Base-by-base conservation (phyloP, 2,797 vertebrate genomes). In the Micromesistius poutassou region DNA sequence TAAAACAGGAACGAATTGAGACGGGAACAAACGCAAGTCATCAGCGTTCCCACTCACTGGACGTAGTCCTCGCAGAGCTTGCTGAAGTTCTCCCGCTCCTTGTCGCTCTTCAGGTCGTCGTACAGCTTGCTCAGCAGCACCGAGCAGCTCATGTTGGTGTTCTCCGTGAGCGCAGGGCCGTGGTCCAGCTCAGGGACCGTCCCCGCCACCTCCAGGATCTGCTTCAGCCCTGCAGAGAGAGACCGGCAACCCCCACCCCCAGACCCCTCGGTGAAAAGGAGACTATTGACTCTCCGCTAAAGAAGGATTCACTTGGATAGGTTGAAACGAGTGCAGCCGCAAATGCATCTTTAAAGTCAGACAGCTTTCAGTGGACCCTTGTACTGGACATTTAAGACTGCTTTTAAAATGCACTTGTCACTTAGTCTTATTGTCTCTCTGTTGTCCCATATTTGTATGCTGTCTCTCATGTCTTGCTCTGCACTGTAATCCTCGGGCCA, bases 41-140 rank as follows among this genome's bases (percentile, higher is more conserved):
- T 25, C 55, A 4, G 25, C 4, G n/a, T 68, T 25, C 0, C 0
- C 12, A 94, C 94, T 94, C 83, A 97, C 98, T 93, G 95, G 72
- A 99, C 94, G 0, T 97, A 97, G 90, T 95, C 96, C 89, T 98
- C 96, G 8, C 97, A 98, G 28, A 98, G 89, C 50, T 92, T 95
- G 90, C 90, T 92, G 88, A 98, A 99, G 85, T 98, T 98, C 71
- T 99, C 97, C 73, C 98, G 92, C 90, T 99, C 97, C 0, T 94
- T 95, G 25, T 99, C 97, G 1, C 96, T 95, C 72, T 95, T 97
- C 6, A 99, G 93, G 89, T 99, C 98, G 13, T 97, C 95, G 0
- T 96, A 99, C 9, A 99, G 95, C 88, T 98, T 99, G 93, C 80
- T 96, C 2, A 99, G 95, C 71, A 99, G 92, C 33, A 98, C 96